phyloP scores from a whole-genome alignment of 2,113 vertebrate species.

The Peucedramus taeniatus region DNA sequence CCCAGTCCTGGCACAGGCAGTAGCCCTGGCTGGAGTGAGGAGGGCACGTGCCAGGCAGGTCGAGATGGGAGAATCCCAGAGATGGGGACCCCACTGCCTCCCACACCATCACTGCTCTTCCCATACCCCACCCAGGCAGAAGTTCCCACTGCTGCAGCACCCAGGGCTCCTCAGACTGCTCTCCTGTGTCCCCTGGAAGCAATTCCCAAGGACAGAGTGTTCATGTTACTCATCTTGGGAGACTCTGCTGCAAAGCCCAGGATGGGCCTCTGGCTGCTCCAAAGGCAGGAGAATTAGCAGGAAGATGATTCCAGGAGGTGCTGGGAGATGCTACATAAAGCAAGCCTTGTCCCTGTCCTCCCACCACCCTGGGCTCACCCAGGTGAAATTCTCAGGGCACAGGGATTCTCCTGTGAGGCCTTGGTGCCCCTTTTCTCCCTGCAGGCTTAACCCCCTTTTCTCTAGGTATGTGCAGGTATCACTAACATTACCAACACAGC shows the following conservation, averaged over 20 bases:
- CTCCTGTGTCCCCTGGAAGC: not conserved
- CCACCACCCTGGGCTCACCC: not conserved
- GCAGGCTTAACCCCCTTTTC: not conserved
- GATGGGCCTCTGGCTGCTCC: not conserved
- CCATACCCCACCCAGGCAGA: not conserved
- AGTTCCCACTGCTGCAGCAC: not conserved
- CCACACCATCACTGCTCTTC: not conserved
- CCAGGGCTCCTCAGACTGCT: not conserved
- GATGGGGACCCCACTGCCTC: not conserved
- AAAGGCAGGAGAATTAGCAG: accelerated
- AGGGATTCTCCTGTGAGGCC: not conserved
- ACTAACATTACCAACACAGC: not conserved
- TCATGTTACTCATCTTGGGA: not conserved
- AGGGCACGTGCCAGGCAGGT: not conserved
- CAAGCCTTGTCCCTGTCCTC: not conserved
- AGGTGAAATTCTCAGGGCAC: not conserved
- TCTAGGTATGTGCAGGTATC: not conserved
- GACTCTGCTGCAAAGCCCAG: not conserved
- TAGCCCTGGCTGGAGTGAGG: not conserved
- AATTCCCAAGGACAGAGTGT: not conserved
- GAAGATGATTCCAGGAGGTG: not conserved
- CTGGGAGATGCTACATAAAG: not conserved
- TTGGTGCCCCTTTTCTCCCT: not conserved
- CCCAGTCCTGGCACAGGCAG: not conserved
- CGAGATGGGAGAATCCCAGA: accelerated